A percentile compares a stretch with the other conserved stretches of the same genome.
Evolutionary conservation across 2,797 vertebrate genomes (phyloP).

Genomic region (Sorex maritimensis): DNA sequence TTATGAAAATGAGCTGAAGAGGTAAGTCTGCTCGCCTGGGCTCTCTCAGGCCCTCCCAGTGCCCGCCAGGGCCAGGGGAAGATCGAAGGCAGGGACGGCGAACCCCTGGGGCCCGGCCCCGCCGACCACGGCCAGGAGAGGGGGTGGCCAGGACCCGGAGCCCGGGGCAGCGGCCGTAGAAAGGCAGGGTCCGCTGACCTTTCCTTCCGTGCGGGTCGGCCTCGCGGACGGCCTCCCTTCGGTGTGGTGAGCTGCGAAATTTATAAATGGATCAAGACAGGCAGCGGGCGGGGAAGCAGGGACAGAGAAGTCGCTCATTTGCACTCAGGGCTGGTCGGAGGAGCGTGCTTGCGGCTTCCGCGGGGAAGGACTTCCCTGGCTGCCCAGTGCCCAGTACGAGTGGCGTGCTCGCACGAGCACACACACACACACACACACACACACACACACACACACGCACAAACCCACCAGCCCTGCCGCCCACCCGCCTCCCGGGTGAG

Average conservation of each 20-base stretch:
- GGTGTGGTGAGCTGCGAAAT: conserved; percentile 55
- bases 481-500: background rate
- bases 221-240: background rate
- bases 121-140: too few species aligned
- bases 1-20: conserved; percentile 87
- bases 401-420: too few species aligned
- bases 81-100: too few species aligned
- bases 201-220: background rate
- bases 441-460: too few species aligned
- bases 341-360: conserved; percentile 26
- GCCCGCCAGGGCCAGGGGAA: conserved; percentile 41
- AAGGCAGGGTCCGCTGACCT: conserved; percentile 68
- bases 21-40: conserved; percentile 81
- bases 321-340: conserved; percentile 68
- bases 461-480: background rate
- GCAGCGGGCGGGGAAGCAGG: background rate
- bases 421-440: too few species aligned
- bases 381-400: too few species aligned
- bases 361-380: conserved; percentile 58
- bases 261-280: background rate
- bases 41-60: conserved; percentile 84
- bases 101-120: too few species aligned
- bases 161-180: conserved; percentile 27
- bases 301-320: background rate
- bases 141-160: too few species aligned